Conservation (phyloP, 2,113 vertebrate species). For the Daubentonia madagascariensis region DNA sequence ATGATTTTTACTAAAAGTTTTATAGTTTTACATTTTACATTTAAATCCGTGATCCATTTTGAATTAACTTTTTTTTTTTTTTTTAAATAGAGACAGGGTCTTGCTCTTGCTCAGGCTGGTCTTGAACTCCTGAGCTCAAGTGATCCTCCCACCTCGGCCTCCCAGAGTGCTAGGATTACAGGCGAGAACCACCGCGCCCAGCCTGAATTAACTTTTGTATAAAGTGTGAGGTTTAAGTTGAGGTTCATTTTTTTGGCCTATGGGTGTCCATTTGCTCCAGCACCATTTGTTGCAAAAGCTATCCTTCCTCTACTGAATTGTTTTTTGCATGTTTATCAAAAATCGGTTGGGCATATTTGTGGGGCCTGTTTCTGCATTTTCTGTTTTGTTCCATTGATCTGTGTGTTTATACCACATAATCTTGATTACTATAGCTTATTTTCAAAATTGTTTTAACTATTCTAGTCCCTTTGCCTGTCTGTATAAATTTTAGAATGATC, state of each 20-base stretch:
- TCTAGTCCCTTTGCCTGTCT: background rate
- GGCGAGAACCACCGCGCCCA: too few species aligned
- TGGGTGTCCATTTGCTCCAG: background rate
- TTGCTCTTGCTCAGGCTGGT: too few species aligned
- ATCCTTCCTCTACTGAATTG: background rate
- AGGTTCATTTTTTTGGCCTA: background rate
- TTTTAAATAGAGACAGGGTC: too few species aligned
- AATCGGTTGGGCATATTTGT: accelerated
- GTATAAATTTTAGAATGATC: background rate
- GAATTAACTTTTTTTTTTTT: background rate
- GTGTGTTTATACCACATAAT: accelerated
- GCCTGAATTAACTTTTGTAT: background rate
- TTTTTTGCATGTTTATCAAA: too few species aligned
- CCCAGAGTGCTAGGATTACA: too few species aligned
- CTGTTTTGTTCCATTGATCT: background rate
- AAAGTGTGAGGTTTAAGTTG: background rate
- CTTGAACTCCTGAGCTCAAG: too few species aligned
- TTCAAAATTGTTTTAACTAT: background rate
- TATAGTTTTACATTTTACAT: background rate
- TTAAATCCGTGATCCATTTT: background rate
- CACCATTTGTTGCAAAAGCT: background rate
- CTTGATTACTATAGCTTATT: background rate
- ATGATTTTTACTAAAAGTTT: background rate
- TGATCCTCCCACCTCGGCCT: too few species aligned
- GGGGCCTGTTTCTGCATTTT: background rate